Conservation (phyloP, 2,888 invertebrate genomes). For the Lordiphosa andalusiaca region DNA sequence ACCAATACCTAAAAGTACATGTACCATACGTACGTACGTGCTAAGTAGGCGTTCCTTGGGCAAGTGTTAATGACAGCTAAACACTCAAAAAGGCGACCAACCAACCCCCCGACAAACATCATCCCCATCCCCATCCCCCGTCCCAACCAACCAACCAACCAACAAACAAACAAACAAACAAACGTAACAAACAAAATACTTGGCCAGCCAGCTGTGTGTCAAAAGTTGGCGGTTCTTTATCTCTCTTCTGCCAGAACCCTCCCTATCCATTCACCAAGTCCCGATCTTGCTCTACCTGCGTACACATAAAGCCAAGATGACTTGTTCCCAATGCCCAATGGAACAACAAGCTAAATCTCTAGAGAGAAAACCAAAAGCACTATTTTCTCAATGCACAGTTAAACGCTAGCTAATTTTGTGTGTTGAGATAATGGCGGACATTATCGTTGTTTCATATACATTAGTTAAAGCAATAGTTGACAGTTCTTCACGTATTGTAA, state of each 20-base stretch:
- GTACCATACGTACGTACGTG: constrained; percentile 33
- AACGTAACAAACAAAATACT: not conserved
- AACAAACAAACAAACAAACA: not conserved
- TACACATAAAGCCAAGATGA: constrained; percentile 31
- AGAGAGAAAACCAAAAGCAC: too few relatives aligned
- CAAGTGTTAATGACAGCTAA: constrained; percentile 18
- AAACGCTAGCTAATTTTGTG: too few relatives aligned
- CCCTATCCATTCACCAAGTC: constrained; percentile 1
- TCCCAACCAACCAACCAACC: not conserved
- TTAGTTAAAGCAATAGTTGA: too few relatives aligned
- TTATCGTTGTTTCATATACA: too few relatives aligned
- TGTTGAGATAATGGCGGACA: too few relatives aligned
- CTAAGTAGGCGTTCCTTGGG: constrained; percentile 37
- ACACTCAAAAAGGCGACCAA: not conserved
- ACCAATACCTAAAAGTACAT: constrained; percentile 22
- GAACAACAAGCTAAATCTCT: not conserved
- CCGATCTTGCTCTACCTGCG: constrained; percentile 13
- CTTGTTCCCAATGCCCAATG: not conserved
- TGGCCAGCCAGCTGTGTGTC: constrained; percentile 7
- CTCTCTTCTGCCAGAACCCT: constrained; percentile 11
- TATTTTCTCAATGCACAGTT: too few relatives aligned
- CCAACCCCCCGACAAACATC: not conserved
- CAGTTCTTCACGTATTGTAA: too few relatives aligned
- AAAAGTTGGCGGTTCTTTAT: constrained; percentile 38
- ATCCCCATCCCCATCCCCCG: too few relatives aligned